Evolutionary conservation across 2,888 invertebrate species (phyloP).

Genomic region (Loripinus fragilis): DNA sequence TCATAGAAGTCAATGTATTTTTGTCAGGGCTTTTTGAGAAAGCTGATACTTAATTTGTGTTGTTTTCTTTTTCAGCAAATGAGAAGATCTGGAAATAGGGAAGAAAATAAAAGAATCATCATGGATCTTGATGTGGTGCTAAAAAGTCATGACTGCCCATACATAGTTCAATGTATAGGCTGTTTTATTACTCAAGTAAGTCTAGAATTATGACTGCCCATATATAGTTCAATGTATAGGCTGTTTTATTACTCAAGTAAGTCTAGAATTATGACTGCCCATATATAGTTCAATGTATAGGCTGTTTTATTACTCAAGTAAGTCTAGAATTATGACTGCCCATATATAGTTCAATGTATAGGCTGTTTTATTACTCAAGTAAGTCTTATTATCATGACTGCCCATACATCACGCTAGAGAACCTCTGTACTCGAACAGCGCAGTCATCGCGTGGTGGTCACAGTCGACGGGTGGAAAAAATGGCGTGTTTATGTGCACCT

Average conservation of each 20-base stretch:
- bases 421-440: too few relatives aligned
- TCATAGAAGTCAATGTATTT: too few relatives aligned
- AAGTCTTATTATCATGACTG: too few relatives aligned
- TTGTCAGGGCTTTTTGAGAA: too few relatives aligned
- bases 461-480: too few relatives aligned
- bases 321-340: too few relatives aligned
- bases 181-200: slow-evolving; percentile 96
- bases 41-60: too few relatives aligned
- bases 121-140: slow-evolving; percentile 99
- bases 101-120: slow-evolving; percentile 98
- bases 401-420: too few relatives aligned
- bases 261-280: slow-evolving; percentile 96
- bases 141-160: slow-evolving; percentile 98
- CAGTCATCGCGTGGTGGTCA: too few relatives aligned
- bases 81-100: slow-evolving; percentile 97
- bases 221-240: slow-evolving; percentile 99
- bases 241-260: slow-evolving; percentile 96
- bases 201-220: slow-evolving; percentile 95
- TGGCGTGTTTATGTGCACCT: too few relatives aligned
- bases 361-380: slow-evolving; percentile 95
- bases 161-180: slow-evolving; percentile 98
- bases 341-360: background rate
- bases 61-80: slow-evolving; percentile 87
- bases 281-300: slow-evolving; percentile 98
- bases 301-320: slow-evolving; percentile 97